These are phyloP conservation scores for Gryon sp. DNA, from an alignment of 1,140 invertebrate genomes.

Conservation along the genomic window DNA sequence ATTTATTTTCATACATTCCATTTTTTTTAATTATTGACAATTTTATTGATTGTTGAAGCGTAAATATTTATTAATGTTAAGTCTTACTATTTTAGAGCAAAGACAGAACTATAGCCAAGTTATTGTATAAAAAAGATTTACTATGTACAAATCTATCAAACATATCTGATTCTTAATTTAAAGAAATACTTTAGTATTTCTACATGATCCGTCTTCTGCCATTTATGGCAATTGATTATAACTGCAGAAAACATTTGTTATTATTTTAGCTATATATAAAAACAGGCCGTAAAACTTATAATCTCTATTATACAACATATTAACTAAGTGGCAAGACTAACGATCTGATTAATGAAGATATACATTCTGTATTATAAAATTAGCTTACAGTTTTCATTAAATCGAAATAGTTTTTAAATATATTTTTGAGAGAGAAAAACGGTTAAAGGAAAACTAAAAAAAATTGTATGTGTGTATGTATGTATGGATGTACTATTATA, in stretches of 20 bases:
- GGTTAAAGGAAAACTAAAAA: not conserved
- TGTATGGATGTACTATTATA: slow-evolving; percentile 15
- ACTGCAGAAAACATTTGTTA: not conserved
- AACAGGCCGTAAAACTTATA: not conserved
- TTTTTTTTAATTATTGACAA: not conserved
- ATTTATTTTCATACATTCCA: slow-evolving; percentile 25
- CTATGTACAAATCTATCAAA: slow-evolving; percentile 22
- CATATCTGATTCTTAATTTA: slow-evolving; percentile 17
- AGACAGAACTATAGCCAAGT: not conserved
- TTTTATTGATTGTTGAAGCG: slow-evolving; percentile 22
- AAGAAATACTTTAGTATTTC: slow-evolving; percentile 14
- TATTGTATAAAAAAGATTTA: not conserved
- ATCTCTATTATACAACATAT: not conserved
- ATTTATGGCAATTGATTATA: not conserved
- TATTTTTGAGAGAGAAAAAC: slow-evolving; percentile 1
- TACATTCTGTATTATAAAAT: not conserved
- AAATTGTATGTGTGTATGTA: not conserved
- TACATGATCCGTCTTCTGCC: slow-evolving; percentile 9
- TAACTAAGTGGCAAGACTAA: not conserved
- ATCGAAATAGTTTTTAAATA: not conserved
- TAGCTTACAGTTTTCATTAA: not conserved
- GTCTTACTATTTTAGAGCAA: slow-evolving; percentile 14
- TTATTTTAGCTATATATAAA: not conserved
- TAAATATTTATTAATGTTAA: slow-evolving; percentile 33
- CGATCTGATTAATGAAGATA: not conserved